Evolutionary conservation across 2,113 vertebrate species (phyloP), one percentile per base, ranked within the genome.

Genomic region (Cololabis saira): DNA sequence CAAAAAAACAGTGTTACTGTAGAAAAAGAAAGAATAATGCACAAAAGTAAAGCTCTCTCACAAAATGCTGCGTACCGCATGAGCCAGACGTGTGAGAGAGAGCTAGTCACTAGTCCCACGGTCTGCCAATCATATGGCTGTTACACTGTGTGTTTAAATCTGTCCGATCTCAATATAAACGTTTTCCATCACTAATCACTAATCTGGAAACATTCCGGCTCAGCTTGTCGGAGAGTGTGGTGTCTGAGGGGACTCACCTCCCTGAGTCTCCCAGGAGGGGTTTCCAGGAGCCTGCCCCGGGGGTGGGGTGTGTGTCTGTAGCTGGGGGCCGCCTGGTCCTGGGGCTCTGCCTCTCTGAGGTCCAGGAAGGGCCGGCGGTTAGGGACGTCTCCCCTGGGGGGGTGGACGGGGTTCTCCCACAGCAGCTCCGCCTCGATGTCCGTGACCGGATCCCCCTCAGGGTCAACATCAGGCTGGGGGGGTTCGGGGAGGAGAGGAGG

Each of bases 381-480:
- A 0, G 92, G 91, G 63, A 93, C 91, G 16, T 93, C 90, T 0
- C 91, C 90, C 27, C 92, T 76, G 1, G 89, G 78, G 4, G 85
- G 92, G 24, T 67, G 68, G 4, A 70, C 76, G 43, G 71, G 82
- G 44, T 54, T 88, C 60, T 88, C 91, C 90, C 78, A 87, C 19
- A 73, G 22, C 33, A 72, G 70, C 57, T 67, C 66, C 0, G 76
- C 76, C 70, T 91, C 85, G 0, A 71, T 84, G 48, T 81, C 75
- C 0, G 72, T 80, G 67, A 82, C 71, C 3, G 27, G 81, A 22
- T 81, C 81, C 15, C 80, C 80, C 30, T 81, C 80, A 44, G 79
- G 70, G 12, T 42, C 33, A 33, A 78, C 61, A 10, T 48, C 42
- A 15, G 17, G 45, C 3, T 0, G 33, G 59, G 55, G 30, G 3